Evolutionary conservation across 2,888 invertebrate species (phyloP).

Genomic region (Nemurella pictetii): DNA sequence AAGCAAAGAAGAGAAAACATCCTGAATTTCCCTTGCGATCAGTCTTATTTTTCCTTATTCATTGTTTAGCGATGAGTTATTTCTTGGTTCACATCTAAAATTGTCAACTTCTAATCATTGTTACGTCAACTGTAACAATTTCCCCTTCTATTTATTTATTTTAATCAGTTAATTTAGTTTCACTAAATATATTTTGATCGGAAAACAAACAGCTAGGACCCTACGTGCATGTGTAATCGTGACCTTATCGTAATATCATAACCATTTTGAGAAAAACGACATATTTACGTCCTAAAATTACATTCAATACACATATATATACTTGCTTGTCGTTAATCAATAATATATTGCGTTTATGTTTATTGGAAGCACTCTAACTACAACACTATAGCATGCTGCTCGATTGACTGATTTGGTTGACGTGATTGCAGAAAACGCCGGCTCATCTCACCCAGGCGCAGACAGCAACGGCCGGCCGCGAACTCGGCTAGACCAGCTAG

Average conservation of each 20-base stretch:
- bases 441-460: neutral
- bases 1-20: slow-evolving; percentile 24
- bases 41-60: slow-evolving; percentile 32
- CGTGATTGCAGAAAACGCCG: neutral
- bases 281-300: neutral
- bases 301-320: neutral
- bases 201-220: neutral
- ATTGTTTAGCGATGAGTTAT: slow-evolving; percentile 29
- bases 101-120: neutral
- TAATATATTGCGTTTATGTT: slow-evolving; percentile 32
- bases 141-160: neutral
- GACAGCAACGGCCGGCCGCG: neutral
- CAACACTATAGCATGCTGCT: neutral
- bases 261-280: neutral
- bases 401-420: neutral
- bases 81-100: neutral
- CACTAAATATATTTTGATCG: neutral
- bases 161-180: neutral
- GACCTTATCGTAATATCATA: neutral
- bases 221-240: neutral
- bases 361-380: slow-evolving; percentile 34
- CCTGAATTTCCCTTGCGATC: slow-evolving; percentile 25
- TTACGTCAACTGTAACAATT: neutral
- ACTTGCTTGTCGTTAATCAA: neutral
- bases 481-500: slow-evolving; percentile 3